Evolutionary conservation across 2,797 vertebrate species (phyloP).

Genomic region (Anguilla megastoma): DNA sequence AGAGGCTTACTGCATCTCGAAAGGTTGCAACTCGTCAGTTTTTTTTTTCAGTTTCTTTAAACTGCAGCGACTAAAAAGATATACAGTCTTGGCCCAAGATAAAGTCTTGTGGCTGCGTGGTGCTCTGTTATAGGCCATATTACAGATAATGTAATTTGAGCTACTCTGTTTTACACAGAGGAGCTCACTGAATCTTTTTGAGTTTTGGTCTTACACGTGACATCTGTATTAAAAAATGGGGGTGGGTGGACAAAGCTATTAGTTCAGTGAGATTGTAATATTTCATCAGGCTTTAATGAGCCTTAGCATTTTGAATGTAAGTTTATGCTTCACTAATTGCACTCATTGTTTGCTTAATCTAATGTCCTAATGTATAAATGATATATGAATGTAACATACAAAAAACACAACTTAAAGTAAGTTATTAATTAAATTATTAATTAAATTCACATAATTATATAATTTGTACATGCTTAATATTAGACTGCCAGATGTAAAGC

Average conservation of each 20-base stretch:
- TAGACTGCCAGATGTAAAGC: background rate
- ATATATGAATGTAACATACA: background rate
- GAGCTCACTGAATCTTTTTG: background rate
- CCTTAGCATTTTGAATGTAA: background rate
- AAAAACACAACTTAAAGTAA: background rate
- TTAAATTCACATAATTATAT: background rate
- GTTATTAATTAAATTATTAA: too few relatives aligned
- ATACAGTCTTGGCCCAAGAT: background rate
- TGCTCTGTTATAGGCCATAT: background rate
- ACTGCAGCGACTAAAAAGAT: background rate
- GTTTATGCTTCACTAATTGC: background rate
- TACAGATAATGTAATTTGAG: background rate
- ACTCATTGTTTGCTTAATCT: background rate
- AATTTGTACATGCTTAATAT: background rate
- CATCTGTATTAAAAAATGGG: background rate
- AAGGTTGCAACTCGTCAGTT: background rate
- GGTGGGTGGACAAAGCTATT: background rate
- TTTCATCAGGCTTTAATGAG: background rate
- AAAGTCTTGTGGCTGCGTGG: background rate
- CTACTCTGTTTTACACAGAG: background rate
- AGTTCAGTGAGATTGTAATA: background rate
- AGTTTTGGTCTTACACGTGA: background rate
- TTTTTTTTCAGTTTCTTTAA: background rate
- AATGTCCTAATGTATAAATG: background rate
- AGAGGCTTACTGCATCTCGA: background rate